phyloP scores from a whole-genome alignment of 1,140 invertebrate genomes.

The Elymnias hypermnestra region DNA sequence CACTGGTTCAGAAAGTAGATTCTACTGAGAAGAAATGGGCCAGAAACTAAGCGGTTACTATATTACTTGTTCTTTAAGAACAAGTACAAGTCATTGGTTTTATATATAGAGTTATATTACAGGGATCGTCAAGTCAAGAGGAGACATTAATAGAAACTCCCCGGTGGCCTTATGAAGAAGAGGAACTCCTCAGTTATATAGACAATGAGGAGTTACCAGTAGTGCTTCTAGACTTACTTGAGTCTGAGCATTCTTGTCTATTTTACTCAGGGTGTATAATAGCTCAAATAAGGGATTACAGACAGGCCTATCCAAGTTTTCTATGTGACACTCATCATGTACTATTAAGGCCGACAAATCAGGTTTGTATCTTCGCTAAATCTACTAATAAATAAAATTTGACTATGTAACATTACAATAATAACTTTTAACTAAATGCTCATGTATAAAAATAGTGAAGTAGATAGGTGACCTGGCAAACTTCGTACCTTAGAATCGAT shows the following conservation, averaged over 20 bases:
- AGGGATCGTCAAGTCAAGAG: conserved; percentile 67
- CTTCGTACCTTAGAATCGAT: too few relatives aligned
- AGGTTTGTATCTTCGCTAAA: conserved; percentile 66
- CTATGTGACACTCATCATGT: conserved; percentile 89
- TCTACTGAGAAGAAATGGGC: too few relatives aligned
- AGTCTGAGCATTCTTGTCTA: conserved; percentile 85
- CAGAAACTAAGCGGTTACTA: too few relatives aligned
- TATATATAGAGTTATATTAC: too few relatives aligned
- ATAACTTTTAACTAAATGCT: neutral
- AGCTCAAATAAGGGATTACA: conserved; percentile 92
- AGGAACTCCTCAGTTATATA: conserved; percentile 85
- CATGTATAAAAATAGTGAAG: neutral
- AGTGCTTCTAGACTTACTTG: conserved; percentile 88
- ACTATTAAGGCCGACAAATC: conserved; percentile 90
- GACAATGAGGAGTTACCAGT: conserved; percentile 92
- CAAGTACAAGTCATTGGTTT: too few relatives aligned
- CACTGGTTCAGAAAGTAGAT: too few relatives aligned
- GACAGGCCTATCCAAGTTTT: conserved; percentile 84
- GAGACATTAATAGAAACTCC: conserved; percentile 83
- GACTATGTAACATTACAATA: neutral
- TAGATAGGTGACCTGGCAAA: neutral
- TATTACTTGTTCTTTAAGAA: too few relatives aligned
- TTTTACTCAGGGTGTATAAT: conserved; percentile 96
- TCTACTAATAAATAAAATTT: neutral
- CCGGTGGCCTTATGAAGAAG: conserved; percentile 86